Percentiles rank a stretch among this genome's conserved stretches.
These are phyloP conservation scores for Drosophila melanogaster DNA, from an alignment of 1,140 invertebrate genomes.

Conservation along the genomic window Release_6_plus_ISO1_MT NT_037436.4:6705501-6706000, in stretches of 20 bases:
- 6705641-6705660: conserved; percentile 42
- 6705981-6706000: conserved; percentile 8
- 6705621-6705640: conserved; percentile 15
- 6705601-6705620: background rate
- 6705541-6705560: conserved; percentile 93
- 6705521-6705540: conserved; percentile 94
- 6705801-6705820: conserved; percentile 19
- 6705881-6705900: conserved; percentile 66
- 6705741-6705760: conserved; percentile 83
- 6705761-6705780: conserved; percentile 59
- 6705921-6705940: conserved; percentile 59
- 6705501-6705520: conserved; percentile 94
- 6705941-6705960: conserved; percentile 64
- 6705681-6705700: conserved; percentile 77
- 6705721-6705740: conserved; percentile 78
- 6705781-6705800: conserved; percentile 9
- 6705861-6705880: conserved; percentile 54
- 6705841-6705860: conserved; percentile 14
- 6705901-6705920: conserved; percentile 70
- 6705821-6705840: conserved; percentile 2
- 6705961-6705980: conserved; percentile 59
- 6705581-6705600: conserved; percentile 18
- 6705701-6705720: conserved; percentile 80
- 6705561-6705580: conserved; percentile 92
- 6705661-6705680: conserved; percentile 20